Evolutionary conservation across 2,113 vertebrate genomes (phyloP).

Genomic region (Syngnathoides biaculeatus): DNA sequence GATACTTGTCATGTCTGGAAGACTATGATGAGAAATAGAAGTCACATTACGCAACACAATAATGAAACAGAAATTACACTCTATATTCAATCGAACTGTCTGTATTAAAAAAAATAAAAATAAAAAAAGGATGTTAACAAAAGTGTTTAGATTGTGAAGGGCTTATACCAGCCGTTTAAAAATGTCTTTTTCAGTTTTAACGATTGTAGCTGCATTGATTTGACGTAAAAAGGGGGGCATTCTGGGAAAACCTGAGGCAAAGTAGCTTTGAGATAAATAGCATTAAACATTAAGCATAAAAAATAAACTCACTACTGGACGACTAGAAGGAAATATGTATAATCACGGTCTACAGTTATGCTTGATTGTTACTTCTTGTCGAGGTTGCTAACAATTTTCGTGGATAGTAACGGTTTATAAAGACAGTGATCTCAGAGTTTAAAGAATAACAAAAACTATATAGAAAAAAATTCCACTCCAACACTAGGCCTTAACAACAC

Average conservation of each 20-base stretch:
- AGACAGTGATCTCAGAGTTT: no score
- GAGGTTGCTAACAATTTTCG: no score
- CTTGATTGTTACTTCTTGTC: neutral
- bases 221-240: slow-evolving; percentile 52
- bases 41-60: neutral
- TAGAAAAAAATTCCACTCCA: neutral
- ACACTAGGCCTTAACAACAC: no score
- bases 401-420: no score
- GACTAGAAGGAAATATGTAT: slow-evolving; percentile 14
- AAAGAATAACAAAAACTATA: no score
- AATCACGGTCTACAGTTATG: neutral
- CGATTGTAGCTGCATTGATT: slow-evolving; percentile 61
- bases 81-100: neutral
- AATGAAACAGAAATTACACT: slow-evolving; percentile 4
- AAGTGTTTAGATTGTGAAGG: slow-evolving; percentile 26
- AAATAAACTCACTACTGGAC: slow-evolving; percentile 19
- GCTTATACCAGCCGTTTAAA: neutral
- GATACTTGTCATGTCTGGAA: slow-evolving; percentile 78
- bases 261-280: slow-evolving; percentile 39
- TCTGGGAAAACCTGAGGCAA: slow-evolving; percentile 43
- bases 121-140: neutral
- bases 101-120: neutral
- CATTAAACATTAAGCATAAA: no score
- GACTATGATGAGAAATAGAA: slow-evolving; percentile 24
- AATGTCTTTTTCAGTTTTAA: neutral